Base-by-base conservation (phyloP, 37 sponge, comb jelly and placozoan genomes). In the Dysidea cf. avara region DNA sequence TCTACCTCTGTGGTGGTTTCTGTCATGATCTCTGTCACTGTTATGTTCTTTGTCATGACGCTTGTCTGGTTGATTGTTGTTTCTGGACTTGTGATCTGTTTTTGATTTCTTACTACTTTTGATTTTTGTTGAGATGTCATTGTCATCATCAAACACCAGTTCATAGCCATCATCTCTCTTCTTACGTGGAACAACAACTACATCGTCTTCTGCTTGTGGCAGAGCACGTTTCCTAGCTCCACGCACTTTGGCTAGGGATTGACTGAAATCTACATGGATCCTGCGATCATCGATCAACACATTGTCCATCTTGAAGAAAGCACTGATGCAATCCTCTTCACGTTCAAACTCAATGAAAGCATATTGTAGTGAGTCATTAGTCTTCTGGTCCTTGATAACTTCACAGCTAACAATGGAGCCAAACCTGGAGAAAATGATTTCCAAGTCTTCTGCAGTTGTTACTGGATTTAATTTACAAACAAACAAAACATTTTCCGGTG, bases 221-320 rank as follows among this genome's bases (percentile, higher is more conserved):
- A 47, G 20, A 18, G 68, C 54, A 39, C 79, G 53, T 37, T 54
- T 72, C 31, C 46, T 33, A 20, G 75, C 20, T 9, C 86, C 86
- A 35, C 84, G 83, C 55, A 84, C 86, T 60, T 98, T 98, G 14
- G 99, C 85, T 21, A 98, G 79, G 40, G 96, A 95, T 81, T 98
- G 99, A 53, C 93, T 82, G 75, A 98, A 98, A 66, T 98, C 99
- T 9, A 98, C 99, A 60, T 98, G 99, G 17, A 98, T 95, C 26
- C 99, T 71, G 1, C 99, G 72, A 57, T 98, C 99, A 63, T 98
- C 99, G 36, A 98, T 92, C 61, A 98, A 57, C 17, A 98, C 99
- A 54, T 98, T 98, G 67, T 98, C 99, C 99, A 98, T 98, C 71
- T 98, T 98, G 85, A 98, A 98, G 68, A 92, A 98, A 35, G 99